These are phyloP conservation scores for Eptatretus atami DNA, from an alignment of 2,797 vertebrate species.

Conservation along the genomic window DNA sequence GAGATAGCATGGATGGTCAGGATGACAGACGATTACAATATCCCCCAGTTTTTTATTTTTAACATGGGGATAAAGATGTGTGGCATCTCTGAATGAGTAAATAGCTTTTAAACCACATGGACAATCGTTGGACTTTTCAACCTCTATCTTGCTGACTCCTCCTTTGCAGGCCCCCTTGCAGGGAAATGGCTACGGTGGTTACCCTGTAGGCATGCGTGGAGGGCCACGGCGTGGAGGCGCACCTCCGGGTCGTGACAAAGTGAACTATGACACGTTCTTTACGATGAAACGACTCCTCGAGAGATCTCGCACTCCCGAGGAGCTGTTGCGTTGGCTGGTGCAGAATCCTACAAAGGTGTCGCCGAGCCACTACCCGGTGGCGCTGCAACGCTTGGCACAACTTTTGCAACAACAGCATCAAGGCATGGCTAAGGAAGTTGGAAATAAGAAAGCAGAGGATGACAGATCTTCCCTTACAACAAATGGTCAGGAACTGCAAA, in stretches of 20 bases:
- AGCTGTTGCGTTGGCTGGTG: slow-evolving; percentile 55
- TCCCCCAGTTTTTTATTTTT: too few relatives aligned
- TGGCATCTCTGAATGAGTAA: too few relatives aligned
- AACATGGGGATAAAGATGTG: too few relatives aligned
- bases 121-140: too few relatives aligned
- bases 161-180: slow-evolving; percentile 11
- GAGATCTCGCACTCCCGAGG: slow-evolving; percentile 32
- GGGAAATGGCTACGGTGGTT: slow-evolving; percentile 20
- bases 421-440: slow-evolving; percentile 10
- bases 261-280: slow-evolving; percentile 51
- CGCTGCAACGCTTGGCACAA: slow-evolving; percentile 41
- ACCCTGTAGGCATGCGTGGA: too few relatives aligned
- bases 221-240: too few relatives aligned
- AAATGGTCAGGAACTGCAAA: slow-evolving; percentile 26
- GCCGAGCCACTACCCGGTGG: slow-evolving; percentile 45
- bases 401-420: slow-evolving; percentile 22
- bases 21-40: too few relatives aligned
- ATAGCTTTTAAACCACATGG: too few relatives aligned
- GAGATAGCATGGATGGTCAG: too few relatives aligned
- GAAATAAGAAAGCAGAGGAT: slow-evolving; percentile 6
- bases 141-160: slow-evolving; percentile 8
- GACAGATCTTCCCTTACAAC: slow-evolving; percentile 14
- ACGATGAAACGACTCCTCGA: slow-evolving; percentile 58
- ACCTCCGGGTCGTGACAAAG: slow-evolving; percentile 22
- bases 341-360: slow-evolving; percentile 57